Conservation (phyloP, 1,140 invertebrate species). For the Epicauta chinensis region DNA sequence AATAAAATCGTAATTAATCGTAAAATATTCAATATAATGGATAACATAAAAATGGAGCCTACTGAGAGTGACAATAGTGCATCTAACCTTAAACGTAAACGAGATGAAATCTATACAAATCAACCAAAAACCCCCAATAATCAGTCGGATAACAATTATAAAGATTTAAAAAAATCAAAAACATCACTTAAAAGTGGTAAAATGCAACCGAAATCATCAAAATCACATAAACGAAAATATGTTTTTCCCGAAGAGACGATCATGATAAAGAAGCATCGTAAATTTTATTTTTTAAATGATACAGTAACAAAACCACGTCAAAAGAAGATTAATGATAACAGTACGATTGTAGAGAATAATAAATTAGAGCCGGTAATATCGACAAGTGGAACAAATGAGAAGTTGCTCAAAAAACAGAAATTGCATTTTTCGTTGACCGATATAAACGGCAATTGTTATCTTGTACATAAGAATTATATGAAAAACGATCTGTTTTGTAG, state of each 20-base stretch:
- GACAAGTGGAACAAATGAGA: not conserved
- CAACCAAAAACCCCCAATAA: not conserved
- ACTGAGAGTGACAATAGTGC: not conserved
- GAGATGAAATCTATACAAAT: not conserved
- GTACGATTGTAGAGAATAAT: too few relatives aligned
- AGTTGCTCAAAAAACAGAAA: slow-evolving; percentile 6
- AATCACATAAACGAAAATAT: slow-evolving; percentile 3
- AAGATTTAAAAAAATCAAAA: not conserved
- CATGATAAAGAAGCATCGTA: not conserved
- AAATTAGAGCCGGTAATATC: not conserved
- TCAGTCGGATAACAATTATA: too few relatives aligned
- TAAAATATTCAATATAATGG: too few relatives aligned
- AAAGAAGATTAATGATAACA: not conserved
- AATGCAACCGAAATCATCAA: not conserved
- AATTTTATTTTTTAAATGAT: slow-evolving; percentile 5
- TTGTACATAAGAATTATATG: not conserved
- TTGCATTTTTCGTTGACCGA: slow-evolving; percentile 2
- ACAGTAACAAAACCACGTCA: slow-evolving; percentile 1
- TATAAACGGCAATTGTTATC: not conserved
- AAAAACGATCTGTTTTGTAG: slow-evolving; percentile 9
- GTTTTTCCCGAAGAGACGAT: not conserved
- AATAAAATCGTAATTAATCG: too few relatives aligned
- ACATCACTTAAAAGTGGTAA: not conserved
- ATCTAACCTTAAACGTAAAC: not conserved
- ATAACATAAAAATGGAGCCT: too few relatives aligned